Evolutionary conservation across 2,113 vertebrate genomes (phyloP).

Genomic region (Rhinolophus sinicus): DNA sequence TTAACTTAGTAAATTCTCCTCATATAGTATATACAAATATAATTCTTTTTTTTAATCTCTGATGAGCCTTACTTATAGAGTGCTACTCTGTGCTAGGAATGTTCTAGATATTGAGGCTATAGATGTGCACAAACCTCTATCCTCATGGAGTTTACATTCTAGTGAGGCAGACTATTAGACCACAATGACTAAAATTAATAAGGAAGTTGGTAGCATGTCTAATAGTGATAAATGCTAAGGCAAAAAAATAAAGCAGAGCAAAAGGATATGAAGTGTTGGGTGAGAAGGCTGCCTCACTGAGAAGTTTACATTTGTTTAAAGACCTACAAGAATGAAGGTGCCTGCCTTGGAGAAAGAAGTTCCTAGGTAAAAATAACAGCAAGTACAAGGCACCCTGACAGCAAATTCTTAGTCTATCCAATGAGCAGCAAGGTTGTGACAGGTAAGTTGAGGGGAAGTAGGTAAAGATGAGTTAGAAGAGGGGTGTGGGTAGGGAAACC

Average conservation of each 20-base stretch:
- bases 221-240: background rate
- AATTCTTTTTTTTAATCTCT: background rate
- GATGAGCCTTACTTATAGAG: background rate
- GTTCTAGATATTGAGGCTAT: background rate
- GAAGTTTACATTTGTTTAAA: background rate
- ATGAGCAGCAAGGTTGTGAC: background rate
- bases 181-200: background rate
- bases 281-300: background rate
- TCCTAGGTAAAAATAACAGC: too few relatives aligned
- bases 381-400: background rate
- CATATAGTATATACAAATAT: background rate
- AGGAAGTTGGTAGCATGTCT: background rate
- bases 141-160: background rate
- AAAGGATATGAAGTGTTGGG: background rate
- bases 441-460: background rate
- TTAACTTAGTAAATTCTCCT: constrained; percentile 12
- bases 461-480: background rate
- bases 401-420: background rate
- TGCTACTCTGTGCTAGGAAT: background rate
- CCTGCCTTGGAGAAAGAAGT: background rate
- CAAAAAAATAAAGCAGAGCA: background rate
- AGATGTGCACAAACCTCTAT: background rate
- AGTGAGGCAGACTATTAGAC: background rate
- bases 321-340: background rate
- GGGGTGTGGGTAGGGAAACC: background rate